Evolutionary conservation across 2,113 vertebrate species (phyloP).

Genomic region (Sapayoa aenigma): DNA sequence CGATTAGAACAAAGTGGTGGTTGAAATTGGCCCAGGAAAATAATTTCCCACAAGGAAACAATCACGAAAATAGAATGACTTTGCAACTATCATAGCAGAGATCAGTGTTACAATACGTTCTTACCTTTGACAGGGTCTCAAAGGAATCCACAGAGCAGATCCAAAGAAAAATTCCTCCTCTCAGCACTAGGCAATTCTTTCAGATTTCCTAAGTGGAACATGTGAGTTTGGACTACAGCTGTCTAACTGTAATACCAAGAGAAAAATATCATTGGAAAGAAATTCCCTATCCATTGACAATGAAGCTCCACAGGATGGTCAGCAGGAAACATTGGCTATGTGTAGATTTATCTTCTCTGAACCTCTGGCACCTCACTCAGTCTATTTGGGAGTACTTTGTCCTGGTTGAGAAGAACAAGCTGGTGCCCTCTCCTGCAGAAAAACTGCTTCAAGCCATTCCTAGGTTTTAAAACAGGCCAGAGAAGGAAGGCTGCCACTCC

Average conservation of each 20-base stretch:
- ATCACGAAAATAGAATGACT: background rate
- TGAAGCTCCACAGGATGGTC: background rate
- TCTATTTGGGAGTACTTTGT: background rate
- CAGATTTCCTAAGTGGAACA: too few species aligned
- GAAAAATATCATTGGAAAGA: background rate
- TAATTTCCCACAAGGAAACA: background rate
- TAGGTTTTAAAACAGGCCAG: background rate
- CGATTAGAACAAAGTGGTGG: background rate
- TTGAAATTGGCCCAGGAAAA: background rate
- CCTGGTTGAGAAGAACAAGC: background rate
- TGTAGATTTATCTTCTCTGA: background rate
- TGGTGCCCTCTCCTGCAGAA: background rate
- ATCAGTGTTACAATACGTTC: background rate
- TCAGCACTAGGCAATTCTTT: background rate
- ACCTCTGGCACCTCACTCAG: background rate
- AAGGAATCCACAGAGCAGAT: background rate
- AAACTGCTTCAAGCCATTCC: background rate
- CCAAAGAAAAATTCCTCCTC: background rate
- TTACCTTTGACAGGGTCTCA: background rate
- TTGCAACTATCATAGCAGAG: background rate
- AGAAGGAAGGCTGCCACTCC: background rate
- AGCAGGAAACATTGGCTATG: background rate
- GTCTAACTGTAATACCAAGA: background rate
- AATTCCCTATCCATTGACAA: background rate
- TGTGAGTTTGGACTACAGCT: background rate